A percentile compares a stretch with the other conserved stretches of the same genome.
Evolutionary conservation across 2,113 vertebrate genomes (phyloP).

Genomic region (Naja naja): DNA sequence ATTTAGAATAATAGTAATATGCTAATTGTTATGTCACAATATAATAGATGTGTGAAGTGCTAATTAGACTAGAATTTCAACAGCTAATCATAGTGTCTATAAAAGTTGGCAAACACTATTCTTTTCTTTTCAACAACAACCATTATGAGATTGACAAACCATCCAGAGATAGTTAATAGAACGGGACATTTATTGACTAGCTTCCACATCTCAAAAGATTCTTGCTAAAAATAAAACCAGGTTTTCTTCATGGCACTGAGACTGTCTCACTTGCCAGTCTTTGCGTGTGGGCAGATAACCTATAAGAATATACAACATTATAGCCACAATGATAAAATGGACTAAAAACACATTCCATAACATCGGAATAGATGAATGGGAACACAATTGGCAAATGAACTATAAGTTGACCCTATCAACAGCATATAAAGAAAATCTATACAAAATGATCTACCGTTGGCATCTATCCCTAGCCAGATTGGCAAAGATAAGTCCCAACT

Average conservation of each 20-base stretch:
- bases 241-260: constrained; percentile 61
- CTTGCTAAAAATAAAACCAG: constrained; percentile 72
- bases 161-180: constrained; percentile 58
- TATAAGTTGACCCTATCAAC: no score
- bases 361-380: no score
- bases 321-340: no score
- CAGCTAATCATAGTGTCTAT: not conserved
- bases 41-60: not conserved
- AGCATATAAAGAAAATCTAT: no score
- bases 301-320: not conserved
- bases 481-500: no score
- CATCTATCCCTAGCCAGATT: no score
- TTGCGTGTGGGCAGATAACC: constrained; percentile 51
- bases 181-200: constrained; percentile 67
- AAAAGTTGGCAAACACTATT: not conserved
- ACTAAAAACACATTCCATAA: no score
- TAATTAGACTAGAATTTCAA: not conserved
- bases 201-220: constrained; percentile 65
- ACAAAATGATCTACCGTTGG: no score
- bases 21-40: not conserved
- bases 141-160: constrained; percentile 54
- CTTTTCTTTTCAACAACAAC: constrained; percentile 42
- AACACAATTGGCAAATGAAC: no score
- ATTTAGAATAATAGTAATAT: not conserved
- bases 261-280: constrained; percentile 35